Evolutionary conservation across 1,140 invertebrate species (phyloP).

Genomic region (Reticulitermes speratus): DNA sequence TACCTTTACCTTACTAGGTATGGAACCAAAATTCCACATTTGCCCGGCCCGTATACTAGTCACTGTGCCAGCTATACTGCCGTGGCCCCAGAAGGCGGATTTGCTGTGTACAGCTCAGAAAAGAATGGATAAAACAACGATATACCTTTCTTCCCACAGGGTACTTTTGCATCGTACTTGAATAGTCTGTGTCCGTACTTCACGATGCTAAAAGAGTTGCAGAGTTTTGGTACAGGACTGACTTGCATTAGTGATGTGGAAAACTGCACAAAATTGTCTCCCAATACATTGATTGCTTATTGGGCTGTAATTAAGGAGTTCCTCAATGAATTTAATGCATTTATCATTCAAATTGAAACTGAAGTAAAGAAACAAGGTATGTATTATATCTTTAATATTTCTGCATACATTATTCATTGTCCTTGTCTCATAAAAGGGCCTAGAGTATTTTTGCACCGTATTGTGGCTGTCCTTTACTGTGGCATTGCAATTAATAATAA

Average conservation of each 20-base stretch:
- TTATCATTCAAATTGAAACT: conserved; percentile 40
- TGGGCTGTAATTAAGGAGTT: conserved; percentile 38
- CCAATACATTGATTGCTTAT: conserved; percentile 39
- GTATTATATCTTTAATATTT: neutral
- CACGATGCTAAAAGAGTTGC: conserved; percentile 45
- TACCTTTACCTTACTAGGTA: no score
- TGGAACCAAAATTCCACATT: no score
- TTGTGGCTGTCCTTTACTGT: no score
- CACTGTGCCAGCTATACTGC: no score
- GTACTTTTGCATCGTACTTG: conserved; percentile 38
- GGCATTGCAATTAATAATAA: no score
- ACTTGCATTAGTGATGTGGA: conserved; percentile 39
- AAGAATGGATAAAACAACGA: no score
- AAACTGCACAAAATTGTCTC: conserved; percentile 29
- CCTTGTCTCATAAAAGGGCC: no score
- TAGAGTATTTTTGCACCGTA: no score
- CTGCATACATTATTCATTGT: no score
- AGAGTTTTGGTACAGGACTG: conserved; percentile 44
- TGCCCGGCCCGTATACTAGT: no score
- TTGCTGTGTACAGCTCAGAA: no score
- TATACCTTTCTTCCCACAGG: conserved; percentile 42
- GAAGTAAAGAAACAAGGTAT: conserved; percentile 42
- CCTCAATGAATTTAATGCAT: conserved; percentile 37
- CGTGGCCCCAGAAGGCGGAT: no score
- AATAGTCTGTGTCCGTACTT: conserved; percentile 45